Evolutionary conservation across 2,888 invertebrate species (phyloP).

Genomic region (Papilio gigon): DNA sequence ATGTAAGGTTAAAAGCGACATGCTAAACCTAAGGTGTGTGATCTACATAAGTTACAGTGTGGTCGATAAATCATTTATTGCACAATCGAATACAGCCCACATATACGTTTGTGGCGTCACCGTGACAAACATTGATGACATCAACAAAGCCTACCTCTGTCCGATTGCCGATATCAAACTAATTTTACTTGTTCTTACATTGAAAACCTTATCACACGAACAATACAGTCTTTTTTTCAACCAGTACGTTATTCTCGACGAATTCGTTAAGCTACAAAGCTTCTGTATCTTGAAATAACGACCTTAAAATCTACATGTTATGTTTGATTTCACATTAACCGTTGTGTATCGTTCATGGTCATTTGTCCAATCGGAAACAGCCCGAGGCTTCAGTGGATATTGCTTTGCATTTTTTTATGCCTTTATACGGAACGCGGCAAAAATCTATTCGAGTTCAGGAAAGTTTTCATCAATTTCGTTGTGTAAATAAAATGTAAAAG

Average conservation of each 20-base stretch:
- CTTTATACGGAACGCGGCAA: constrained; percentile 55
- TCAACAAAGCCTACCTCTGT: constrained; percentile 47
- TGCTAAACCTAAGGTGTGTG: not conserved
- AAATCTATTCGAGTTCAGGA: constrained; percentile 53
- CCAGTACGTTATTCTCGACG: constrained; percentile 27
- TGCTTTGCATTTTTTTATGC: constrained; percentile 63
- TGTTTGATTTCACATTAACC: constrained; percentile 42
- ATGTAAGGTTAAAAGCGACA: not conserved
- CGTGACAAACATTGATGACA: constrained; percentile 49
- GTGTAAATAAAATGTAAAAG: constrained; percentile 36
- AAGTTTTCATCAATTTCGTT: constrained; percentile 49
- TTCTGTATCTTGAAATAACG: constrained; percentile 9
- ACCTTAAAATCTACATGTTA: constrained; percentile 24
- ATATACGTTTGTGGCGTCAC: constrained; percentile 30
- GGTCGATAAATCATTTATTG: constrained; percentile 23
- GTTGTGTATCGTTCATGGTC: constrained; percentile 47
- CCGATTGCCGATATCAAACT: constrained; percentile 41
- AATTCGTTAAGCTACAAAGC: constrained; percentile 13
- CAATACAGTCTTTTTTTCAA: constrained; percentile 37
- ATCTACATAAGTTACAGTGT: constrained; percentile 1
- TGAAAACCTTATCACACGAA: constrained; percentile 35
- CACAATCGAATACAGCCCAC: constrained; percentile 28
- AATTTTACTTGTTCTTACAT: constrained; percentile 28
- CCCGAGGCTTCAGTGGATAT: constrained; percentile 63
- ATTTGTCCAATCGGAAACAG: constrained; percentile 54